Evolutionary conservation across 1,140 invertebrate genomes (phyloP), one percentile per base, ranked within the genome.

Genomic region (Brachionus calyciflorus): DNA sequence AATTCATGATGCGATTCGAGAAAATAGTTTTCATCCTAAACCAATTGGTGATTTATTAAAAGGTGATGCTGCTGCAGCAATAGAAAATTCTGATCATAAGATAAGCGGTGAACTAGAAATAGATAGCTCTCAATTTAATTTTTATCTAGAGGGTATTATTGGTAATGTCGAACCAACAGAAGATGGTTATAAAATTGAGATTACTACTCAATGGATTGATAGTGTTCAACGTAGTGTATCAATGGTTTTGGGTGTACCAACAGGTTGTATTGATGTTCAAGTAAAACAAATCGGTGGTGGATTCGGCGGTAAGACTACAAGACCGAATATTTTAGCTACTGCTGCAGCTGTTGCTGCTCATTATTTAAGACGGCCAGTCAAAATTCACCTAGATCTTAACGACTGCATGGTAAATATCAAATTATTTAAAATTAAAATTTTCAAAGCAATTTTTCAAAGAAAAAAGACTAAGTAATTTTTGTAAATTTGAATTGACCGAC

Each of bases 251-350:
- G 88, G 89, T n/a, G 84, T 94, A 17, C 89, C 30, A 40, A 14
- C 90, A 0, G 30, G 94, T 82, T 89, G 89, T 79, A 53, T 77
- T 21, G 88, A 89, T 1, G 88, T 90, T 10, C 89, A 89, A 78
- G 90, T 92, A 0, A 95, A 95, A 83, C 88, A 94, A 76, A 85
- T 97, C 79, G 94, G 83, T 10, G 95, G 95, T 49, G 95, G 93
- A 37, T 98, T 98, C 85, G 95, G 95, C 19, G 95, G 95, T 3
- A 98, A 98, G 86, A 94, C 97, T 84, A 91, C 91, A 0, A 87
- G 91, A 53, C 85, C 87, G 1, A 83, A 87, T 37, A 79, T 90
- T 2, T 57, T 87, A 3, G 80, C 85, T 17, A 76, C 85, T 5
- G 85, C 87, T 12, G 81, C 83, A 21, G 87, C 87, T 48, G 76